Conservation (phyloP, 2,113 vertebrate species). For the Eurystomus gularis region DNA sequence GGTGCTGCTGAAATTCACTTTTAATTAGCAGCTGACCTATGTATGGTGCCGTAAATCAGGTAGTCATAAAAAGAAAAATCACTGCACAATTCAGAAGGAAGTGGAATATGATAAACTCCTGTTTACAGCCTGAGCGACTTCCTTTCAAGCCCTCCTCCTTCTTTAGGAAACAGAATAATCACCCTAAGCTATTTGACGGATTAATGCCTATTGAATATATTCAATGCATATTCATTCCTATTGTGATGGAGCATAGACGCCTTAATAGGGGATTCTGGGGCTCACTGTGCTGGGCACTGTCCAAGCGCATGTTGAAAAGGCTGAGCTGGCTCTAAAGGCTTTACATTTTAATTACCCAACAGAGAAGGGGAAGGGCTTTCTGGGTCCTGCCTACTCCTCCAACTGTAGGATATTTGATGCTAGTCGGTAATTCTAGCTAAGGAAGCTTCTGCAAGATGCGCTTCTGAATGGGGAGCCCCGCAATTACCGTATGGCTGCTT, state of each 20-base stretch:
- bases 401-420: neutral
- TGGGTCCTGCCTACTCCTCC: neutral
- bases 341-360: neutral
- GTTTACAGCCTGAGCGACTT: constrained; percentile 12
- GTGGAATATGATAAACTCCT: constrained; percentile 9
- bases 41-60: constrained; percentile 23
- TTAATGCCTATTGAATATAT: neutral
- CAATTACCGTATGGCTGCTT: neutral
- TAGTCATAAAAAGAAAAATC: neutral
- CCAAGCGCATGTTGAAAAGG: neutral
- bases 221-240: neutral
- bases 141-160: neutral
- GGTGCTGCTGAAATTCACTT: neutral
- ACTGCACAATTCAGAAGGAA: neutral
- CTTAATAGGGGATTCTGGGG: neutral
- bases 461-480: neutral
- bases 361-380: neutral
- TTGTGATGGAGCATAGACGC: neutral
- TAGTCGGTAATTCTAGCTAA: neutral
- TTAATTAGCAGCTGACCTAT: neutral
- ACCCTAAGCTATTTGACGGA: neutral
- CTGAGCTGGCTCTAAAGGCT: neutral
- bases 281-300: neutral
- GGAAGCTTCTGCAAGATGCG: neutral
- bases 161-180: neutral